Evolutionary conservation across 2,113 vertebrate species (phyloP).

Genomic region (Hippolais icterina): DNA sequence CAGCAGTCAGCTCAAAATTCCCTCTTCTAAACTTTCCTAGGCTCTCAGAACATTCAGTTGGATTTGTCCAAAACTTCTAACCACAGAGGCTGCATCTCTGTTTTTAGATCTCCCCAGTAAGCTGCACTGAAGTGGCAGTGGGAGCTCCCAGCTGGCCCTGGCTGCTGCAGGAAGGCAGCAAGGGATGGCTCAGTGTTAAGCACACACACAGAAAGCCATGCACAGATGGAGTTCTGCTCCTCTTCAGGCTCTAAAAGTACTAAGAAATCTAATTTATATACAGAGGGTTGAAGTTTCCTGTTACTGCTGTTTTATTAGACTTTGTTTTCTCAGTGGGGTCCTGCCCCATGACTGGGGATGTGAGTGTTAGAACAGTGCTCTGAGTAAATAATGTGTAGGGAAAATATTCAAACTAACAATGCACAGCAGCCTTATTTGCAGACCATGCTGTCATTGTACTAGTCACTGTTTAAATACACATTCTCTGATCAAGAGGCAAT

Average conservation of each 20-base stretch:
- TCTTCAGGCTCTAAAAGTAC: background rate
- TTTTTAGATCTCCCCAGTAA: background rate
- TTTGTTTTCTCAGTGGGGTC: slow-evolving; percentile 39
- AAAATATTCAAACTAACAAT: background rate
- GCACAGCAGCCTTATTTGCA: background rate
- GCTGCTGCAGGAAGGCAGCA: background rate
- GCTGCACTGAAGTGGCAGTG: background rate
- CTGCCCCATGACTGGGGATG: slow-evolving; percentile 4
- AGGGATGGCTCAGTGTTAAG: background rate
- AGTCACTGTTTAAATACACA: background rate
- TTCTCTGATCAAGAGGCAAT: background rate
- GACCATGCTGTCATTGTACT: background rate
- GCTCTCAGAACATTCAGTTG: background rate
- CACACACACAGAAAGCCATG: background rate
- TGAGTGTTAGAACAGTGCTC: background rate
- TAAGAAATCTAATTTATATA: slow-evolving; percentile 17
- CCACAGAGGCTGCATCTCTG: background rate
- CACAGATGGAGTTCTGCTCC: slow-evolving; percentile 28
- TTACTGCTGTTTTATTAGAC: slow-evolving; percentile 48
- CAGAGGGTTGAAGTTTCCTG: background rate
- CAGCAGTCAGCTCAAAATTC: background rate
- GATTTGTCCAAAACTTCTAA: background rate
- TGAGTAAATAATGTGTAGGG: background rate
- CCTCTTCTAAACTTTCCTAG: background rate
- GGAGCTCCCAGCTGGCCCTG: background rate